phyloP scores from a whole-genome alignment of 2,888 invertebrate species.

The Mythimna pallens region DNA sequence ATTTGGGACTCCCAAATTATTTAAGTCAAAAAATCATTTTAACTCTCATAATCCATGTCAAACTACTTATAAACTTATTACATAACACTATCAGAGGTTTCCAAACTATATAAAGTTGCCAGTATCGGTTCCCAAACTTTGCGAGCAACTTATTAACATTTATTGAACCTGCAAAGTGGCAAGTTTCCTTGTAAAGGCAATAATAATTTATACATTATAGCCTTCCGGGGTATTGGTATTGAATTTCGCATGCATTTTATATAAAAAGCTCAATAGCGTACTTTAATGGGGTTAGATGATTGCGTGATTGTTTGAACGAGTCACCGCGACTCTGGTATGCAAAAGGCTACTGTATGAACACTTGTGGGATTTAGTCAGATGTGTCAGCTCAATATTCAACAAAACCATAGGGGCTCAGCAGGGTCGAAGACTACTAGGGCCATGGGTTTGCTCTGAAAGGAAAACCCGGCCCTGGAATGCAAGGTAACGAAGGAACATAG shows the following conservation, averaged over 20 bases:
- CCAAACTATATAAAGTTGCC: constrained; percentile 16
- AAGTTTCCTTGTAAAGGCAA: constrained; percentile 44
- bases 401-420: too few species aligned
- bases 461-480: too few species aligned
- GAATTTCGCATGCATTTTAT: neutral
- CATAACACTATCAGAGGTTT: neutral
- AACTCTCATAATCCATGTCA: neutral
- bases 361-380: too few species aligned
- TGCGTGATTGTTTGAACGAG: too few species aligned
- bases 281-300: neutral
- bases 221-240: neutral
- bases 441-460: too few species aligned
- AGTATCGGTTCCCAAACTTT: constrained; percentile 41
- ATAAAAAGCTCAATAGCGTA: neutral
- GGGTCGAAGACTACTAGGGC: too few species aligned
- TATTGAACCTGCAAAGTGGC: constrained; percentile 39
- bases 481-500: too few species aligned
- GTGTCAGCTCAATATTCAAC: too few species aligned
- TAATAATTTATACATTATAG: constrained; percentile 25
- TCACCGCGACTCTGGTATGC: too few species aligned
- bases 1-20: too few species aligned
- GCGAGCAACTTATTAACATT: constrained; percentile 37
- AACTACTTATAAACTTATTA: constrained; percentile 34
- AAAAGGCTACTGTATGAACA: too few species aligned
- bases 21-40: neutral